Percentiles rank a stretch among this genome's conserved stretches.
Evolutionary conservation across 2,888 invertebrate species (phyloP).

Genomic region (Bibio marci): DNA sequence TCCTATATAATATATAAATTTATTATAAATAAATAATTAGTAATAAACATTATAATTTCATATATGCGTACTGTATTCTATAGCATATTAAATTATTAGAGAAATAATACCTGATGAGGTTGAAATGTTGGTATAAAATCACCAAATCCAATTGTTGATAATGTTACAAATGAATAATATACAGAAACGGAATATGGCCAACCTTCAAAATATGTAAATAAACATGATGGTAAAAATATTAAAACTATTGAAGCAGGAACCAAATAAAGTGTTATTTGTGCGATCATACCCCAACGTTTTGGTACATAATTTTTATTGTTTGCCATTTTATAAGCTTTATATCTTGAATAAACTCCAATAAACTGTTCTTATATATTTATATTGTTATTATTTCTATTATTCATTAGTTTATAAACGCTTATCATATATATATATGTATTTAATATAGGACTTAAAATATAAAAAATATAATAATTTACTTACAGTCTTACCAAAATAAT

Average conservation of each 20-base stretch:
- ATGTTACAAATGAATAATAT: conserved; percentile 75
- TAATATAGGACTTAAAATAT: too few relatives aligned
- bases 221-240: conserved; percentile 67
- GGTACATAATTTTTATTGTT: conserved; percentile 44
- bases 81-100: too few relatives aligned
- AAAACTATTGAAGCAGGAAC: conserved; percentile 72
- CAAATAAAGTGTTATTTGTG: conserved; percentile 65
- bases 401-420: too few relatives aligned
- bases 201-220: conserved; percentile 69
- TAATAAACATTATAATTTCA: too few relatives aligned
- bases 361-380: conserved; percentile 39
- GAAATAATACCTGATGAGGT: conserved; percentile 22
- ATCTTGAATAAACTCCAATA: conserved; percentile 51
- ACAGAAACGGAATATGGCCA: conserved; percentile 74
- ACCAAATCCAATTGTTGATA: conserved; percentile 82
- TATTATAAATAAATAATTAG: not conserved
- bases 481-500: conserved; percentile 68
- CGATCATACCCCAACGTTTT: conserved; percentile 51
- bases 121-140: conserved; percentile 59
- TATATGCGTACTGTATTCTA: too few relatives aligned
- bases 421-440: too few relatives aligned
- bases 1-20: conserved; percentile 1
- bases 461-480: conserved; percentile 21
- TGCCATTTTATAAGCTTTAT: conserved; percentile 49
- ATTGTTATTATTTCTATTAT: too few relatives aligned